These are phyloP conservation scores for Bilobella aurantiaca DNA, from an alignment of 1,140 invertebrate species.

Conservation along the genomic window DNA sequence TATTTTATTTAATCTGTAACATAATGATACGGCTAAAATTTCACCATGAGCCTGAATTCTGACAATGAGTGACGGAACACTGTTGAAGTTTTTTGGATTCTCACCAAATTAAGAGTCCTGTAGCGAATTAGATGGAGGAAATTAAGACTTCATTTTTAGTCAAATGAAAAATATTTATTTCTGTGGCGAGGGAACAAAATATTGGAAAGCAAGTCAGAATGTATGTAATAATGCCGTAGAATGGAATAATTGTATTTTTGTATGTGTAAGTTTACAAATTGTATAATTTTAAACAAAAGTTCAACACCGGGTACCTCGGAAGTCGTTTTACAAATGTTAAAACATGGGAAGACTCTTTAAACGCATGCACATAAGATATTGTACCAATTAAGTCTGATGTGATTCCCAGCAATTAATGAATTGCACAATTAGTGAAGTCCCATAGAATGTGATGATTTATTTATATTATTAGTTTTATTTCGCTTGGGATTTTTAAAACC, in stretches of 20 bases:
- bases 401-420: background rate
- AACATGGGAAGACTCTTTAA: background rate
- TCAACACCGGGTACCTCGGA: background rate
- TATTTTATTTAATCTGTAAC: too few relatives aligned
- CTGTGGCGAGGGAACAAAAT: too few relatives aligned
- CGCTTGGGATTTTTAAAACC: background rate
- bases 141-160: too few relatives aligned
- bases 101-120: too few relatives aligned
- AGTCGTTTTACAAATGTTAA: background rate
- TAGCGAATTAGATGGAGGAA: too few relatives aligned
- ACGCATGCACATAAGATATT: background rate
- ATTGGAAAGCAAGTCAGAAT: background rate
- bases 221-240: background rate
- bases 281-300: background rate
- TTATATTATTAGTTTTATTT: background rate
- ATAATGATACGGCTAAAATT: too few relatives aligned
- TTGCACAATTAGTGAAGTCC: background rate
- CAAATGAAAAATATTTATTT: too few relatives aligned
- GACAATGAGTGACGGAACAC: too few relatives aligned
- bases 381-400: background rate
- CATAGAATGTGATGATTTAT: background rate
- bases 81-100: too few relatives aligned
- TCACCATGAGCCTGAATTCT: too few relatives aligned
- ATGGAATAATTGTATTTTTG: background rate
- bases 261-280: background rate